A percentile compares a stretch with the other conserved stretches of the same genome.
These are phyloP conservation scores for Dreissena rostriformis DNA, from an alignment of 1,140 invertebrate genomes.

Conservation along the genomic window DNA sequence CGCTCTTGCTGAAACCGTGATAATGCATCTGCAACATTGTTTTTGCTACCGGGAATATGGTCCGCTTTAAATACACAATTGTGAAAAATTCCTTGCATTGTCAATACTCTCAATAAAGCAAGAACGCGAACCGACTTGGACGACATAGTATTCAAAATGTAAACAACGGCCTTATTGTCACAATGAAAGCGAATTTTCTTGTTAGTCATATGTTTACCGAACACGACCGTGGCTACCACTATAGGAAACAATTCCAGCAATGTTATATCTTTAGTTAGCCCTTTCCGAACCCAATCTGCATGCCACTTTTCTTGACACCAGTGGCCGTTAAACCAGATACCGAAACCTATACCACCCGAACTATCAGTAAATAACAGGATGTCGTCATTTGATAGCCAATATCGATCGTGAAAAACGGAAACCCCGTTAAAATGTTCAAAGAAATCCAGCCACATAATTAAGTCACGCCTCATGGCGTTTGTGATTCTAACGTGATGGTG, in stretches of 20 bases:
- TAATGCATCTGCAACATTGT: constrained; percentile 35
- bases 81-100: not conserved
- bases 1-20: constrained; percentile 40
- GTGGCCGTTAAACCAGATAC: constrained; percentile 27
- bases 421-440: constrained; percentile 40
- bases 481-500: constrained; percentile 44
- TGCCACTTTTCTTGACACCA: constrained; percentile 32
- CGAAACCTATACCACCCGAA: constrained; percentile 22
- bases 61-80: constrained; percentile 26
- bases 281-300: not conserved
- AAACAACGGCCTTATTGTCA: constrained; percentile 25
- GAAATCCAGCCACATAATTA: constrained; percentile 35
- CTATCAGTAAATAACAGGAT: constrained; percentile 39
- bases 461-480: constrained; percentile 5
- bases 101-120: constrained; percentile 11
- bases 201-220: constrained; percentile 2
- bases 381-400: constrained; percentile 20
- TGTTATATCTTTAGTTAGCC: constrained; percentile 37
- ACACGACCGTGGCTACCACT: constrained; percentile 17
- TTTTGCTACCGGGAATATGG: constrained; percentile 17
- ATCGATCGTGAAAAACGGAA: constrained; percentile 28
- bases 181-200: constrained; percentile 38
- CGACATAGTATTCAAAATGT: constrained; percentile 23
- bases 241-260: constrained; percentile 50
- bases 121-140: constrained; percentile 23